Base-by-base conservation (phyloP, 2,113 vertebrate species). In the Xyliphius kryptos region DNA sequence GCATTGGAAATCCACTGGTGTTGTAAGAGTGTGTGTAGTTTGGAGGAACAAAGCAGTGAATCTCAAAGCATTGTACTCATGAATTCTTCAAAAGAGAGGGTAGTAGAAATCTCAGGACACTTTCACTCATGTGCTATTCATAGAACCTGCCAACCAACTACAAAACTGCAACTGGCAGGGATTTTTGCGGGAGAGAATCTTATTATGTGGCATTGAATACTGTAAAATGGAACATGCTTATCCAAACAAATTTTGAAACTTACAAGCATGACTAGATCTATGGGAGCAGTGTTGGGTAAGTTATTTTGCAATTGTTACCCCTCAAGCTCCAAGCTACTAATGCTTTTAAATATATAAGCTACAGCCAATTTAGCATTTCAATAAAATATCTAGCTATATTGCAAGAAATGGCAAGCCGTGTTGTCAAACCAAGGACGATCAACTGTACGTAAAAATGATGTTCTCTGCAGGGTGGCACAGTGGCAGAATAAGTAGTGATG, bases 121-220 rank as follows among this genome's bases (percentile, higher is more conserved):
- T 22, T 62, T 52, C 8, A 43, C 2, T 26, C 19, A 43, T 63
- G 49, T 6, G 32, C 12, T 61, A 51, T 51, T 61, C 32, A 56
- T 41, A 20, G 12, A 1, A 43, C 12, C 17, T 56, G 36, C 36
- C 53, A 56, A 14, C 9, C 2, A 40, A 13, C 9, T 55, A 40
- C 15, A 19, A 56, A 56, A 57, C 19, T 44, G 19, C 56, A 44
- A 17, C 19, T 22, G 40, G 56, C 56, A 22, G 56, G 44, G 56
- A 15, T 22, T 41, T 56, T 9, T 22, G 11, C 13, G 14, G 11
- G 19, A 10, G 13, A 44, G 40, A 22, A 15, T 3, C 11, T 56
- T 9, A 43, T n/a, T 40, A 44, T 22, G 19, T 57, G 55, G 6
- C 16, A 20, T 41, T 41, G 20, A 55, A 38, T 38, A 55, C 26